Evolutionary conservation across 2,888 invertebrate species (phyloP).

Genomic region (Seira musarum): DNA sequence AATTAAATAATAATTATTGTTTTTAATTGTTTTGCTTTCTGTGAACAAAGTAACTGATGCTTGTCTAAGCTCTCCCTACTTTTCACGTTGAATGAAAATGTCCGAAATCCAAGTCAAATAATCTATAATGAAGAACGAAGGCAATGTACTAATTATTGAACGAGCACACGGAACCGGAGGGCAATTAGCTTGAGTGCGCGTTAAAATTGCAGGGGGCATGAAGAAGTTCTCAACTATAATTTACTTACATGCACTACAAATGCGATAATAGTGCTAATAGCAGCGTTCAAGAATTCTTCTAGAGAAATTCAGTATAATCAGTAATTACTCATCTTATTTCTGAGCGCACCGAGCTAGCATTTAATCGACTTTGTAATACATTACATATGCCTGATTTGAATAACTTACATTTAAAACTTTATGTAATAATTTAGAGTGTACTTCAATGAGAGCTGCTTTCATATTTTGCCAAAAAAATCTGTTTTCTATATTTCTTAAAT

Average conservation of each 20-base stretch:
- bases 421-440: too few species aligned
- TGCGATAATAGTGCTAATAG: slow-evolving; percentile 38
- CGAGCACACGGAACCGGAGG: slow-evolving; percentile 23
- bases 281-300: neutral
- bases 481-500: too few species aligned
- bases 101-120: neutral
- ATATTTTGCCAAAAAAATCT: too few species aligned
- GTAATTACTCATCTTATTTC: too few species aligned
- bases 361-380: too few species aligned
- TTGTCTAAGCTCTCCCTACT: slow-evolving; percentile 17
- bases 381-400: too few species aligned
- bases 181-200: slow-evolving; percentile 33
- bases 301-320: neutral
- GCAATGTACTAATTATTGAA: slow-evolving; percentile 27
- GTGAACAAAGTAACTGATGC: slow-evolving; percentile 25
- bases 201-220: slow-evolving; percentile 32
- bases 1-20: slow-evolving; percentile 40
- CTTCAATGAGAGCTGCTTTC: too few species aligned
- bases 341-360: too few species aligned
- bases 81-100: neutral
- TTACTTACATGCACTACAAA: slow-evolving; percentile 24
- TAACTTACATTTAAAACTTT: too few species aligned
- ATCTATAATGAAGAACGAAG: neutral
- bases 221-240: slow-evolving; percentile 20
- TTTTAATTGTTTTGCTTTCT: slow-evolving; percentile 22